Evolutionary conservation across 2,888 invertebrate species (phyloP).

Genomic region (Drosophila anceps): DNA sequence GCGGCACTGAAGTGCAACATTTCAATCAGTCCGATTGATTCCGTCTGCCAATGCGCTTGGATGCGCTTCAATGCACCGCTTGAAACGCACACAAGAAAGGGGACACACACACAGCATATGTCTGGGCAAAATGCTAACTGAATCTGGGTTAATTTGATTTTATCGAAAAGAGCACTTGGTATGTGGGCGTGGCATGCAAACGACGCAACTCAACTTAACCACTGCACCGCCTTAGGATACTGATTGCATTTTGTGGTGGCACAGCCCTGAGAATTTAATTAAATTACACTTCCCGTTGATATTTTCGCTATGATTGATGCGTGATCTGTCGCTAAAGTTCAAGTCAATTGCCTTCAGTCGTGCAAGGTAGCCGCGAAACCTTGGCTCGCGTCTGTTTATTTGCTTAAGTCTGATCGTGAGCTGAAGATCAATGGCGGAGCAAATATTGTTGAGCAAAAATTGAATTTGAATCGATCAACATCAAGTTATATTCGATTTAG

Average conservation of each 20-base stretch:
- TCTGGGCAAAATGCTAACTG: slow-evolving; percentile 16
- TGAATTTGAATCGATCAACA: not conserved
- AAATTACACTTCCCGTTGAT: slow-evolving; percentile 37
- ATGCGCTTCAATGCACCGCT: slow-evolving; percentile 45
- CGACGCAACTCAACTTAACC: slow-evolving; percentile 7
- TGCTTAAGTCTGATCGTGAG: not conserved
- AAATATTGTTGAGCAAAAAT: not conserved
- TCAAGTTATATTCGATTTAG: not conserved
- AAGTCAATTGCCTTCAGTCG: slow-evolving; percentile 44
- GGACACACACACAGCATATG: slow-evolving; percentile 4
- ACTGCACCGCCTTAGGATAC: slow-evolving; percentile 2
- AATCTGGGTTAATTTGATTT: slow-evolving; percentile 40
- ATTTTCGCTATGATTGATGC: slow-evolving; percentile 50
- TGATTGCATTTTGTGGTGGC: slow-evolving; percentile 21
- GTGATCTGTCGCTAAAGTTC: slow-evolving; percentile 44
- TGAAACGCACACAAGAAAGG: slow-evolving; percentile 5
- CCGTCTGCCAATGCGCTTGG: slow-evolving; percentile 45
- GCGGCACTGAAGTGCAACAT: slow-evolving; percentile 48
- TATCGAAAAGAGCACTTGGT: slow-evolving; percentile 12
- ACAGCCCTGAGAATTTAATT: slow-evolving; percentile 43
- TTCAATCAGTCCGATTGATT: slow-evolving; percentile 63
- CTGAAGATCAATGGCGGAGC: slow-evolving; percentile 16
- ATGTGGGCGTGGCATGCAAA: slow-evolving; percentile 16
- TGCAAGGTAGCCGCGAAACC: slow-evolving; percentile 26
- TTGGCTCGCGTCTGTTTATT: slow-evolving; percentile 16